phyloP scores from a whole-genome alignment of 2,888 invertebrate species.

The Ornithoptera alexandrae region DNA sequence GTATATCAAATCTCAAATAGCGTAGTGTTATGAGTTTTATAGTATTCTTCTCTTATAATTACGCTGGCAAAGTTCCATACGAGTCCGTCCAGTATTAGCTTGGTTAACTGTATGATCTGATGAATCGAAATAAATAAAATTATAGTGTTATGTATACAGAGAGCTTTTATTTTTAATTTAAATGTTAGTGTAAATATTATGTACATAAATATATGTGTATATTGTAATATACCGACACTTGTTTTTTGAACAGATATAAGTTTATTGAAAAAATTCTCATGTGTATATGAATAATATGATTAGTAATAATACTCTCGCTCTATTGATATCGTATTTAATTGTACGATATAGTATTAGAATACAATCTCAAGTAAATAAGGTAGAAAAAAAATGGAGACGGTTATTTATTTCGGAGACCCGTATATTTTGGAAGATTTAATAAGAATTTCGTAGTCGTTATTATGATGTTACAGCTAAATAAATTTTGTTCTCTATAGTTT shows the following conservation, averaged over 20 bases:
- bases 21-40: constrained; percentile 3
- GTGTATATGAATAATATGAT: background rate
- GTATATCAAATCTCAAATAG: too few relatives aligned
- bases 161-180: constrained; percentile 3
- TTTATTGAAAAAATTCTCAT: too few relatives aligned
- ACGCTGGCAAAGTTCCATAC: constrained; percentile 18
- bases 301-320: constrained; percentile 2
- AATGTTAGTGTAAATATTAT: constrained; percentile 7
- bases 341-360: constrained; percentile 19
- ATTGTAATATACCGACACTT: too few relatives aligned
- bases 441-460: background rate
- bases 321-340: constrained; percentile 22
- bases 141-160: constrained; percentile 3
- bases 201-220: background rate
- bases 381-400: background rate
- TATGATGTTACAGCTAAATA: too few relatives aligned
- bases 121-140: constrained; percentile 22
- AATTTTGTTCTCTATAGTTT: too few relatives aligned
- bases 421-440: background rate
- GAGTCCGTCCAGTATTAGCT: constrained; percentile 28
- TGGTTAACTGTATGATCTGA: constrained; percentile 28
- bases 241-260: too few relatives aligned
- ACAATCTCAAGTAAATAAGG: constrained; percentile 22
- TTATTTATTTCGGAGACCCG: constrained; percentile 6
- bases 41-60: constrained; percentile 4